phyloP scores from a whole-genome alignment of 2,113 vertebrate genomes.

The Electrona antarctica region DNA sequence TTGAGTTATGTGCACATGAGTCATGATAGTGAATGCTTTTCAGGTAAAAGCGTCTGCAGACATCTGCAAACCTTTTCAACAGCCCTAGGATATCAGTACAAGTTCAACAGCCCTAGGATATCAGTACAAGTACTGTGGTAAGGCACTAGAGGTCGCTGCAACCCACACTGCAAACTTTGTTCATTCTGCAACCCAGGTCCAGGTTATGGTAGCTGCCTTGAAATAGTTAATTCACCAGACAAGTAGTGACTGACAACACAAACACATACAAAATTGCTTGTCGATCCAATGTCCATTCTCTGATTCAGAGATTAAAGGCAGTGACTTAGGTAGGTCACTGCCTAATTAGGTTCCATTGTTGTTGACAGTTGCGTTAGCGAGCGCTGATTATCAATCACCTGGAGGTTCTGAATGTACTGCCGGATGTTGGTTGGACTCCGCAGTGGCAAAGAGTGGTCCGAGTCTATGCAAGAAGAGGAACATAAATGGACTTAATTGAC shows the following conservation, averaged over 20 bases:
- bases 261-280: constrained; percentile 4
- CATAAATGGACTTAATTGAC: not conserved
- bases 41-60: constrained; percentile 19
- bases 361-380: constrained; percentile 88
- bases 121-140: constrained; percentile 10
- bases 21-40: constrained; percentile 1
- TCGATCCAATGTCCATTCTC: constrained; percentile 3
- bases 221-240: not conserved
- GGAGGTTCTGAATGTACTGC: constrained; percentile 88
- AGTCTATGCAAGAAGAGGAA: constrained; percentile 74
- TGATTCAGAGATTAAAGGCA: not conserved
- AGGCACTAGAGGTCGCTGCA: constrained; percentile 36
- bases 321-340: not conserved
- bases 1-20: constrained; percentile 7
- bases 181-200: not conserved
- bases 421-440: constrained; percentile 80
- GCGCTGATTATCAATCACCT: constrained; percentile 91
- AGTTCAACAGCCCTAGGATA: not conserved
- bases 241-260: not conserved
- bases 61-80: not conserved
- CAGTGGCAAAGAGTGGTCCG: constrained; percentile 83
- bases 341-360: constrained; percentile 76
- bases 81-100: not conserved
- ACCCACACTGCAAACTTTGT: constrained; percentile 10
- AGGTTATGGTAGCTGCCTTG: not conserved